Conservation (phyloP, 2,113 vertebrate genomes). For the Fulmarus glacialis region DNA sequence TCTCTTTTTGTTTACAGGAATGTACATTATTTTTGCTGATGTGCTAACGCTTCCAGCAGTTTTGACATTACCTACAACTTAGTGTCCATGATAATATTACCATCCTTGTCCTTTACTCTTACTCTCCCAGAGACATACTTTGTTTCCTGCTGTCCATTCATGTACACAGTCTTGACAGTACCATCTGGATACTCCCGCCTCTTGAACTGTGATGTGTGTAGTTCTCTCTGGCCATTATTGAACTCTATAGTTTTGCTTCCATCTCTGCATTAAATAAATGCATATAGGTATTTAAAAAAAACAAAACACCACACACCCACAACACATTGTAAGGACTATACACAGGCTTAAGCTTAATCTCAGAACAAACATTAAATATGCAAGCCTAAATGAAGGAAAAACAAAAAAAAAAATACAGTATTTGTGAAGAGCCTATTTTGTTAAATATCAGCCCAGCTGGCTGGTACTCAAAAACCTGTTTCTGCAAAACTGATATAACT, state of each 20-base stretch:
- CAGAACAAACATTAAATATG: neutral
- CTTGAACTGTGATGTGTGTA: conserved; percentile 90
- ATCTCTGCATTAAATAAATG: conserved; percentile 75
- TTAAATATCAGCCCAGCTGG: neutral
- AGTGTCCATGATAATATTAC: conserved; percentile 86
- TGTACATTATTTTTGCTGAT: neutral
- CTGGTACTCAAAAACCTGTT: neutral
- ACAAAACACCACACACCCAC: no score
- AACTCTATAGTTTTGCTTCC: conserved; percentile 93
- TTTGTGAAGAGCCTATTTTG: neutral
- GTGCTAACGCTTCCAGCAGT: neutral
- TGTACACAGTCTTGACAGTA: conserved; percentile 91
- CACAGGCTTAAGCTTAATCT: neutral
- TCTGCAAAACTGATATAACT: neutral
- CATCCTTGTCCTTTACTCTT: conserved; percentile 91
- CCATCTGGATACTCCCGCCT: conserved; percentile 94
- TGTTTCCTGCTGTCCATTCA: conserved; percentile 92
- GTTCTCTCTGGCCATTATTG: conserved; percentile 91
- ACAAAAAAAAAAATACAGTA: neutral
- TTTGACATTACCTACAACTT: conserved; percentile 19
- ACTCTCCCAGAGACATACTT: conserved; percentile 87
- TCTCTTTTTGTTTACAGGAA: conserved; percentile 4
- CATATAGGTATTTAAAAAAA: neutral
- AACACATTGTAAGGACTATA: neutral
- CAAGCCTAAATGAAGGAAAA: neutral